Conservation (phyloP, 35 echinoderm and acorn worm species). For the Lytechinus variegatus region DNA sequence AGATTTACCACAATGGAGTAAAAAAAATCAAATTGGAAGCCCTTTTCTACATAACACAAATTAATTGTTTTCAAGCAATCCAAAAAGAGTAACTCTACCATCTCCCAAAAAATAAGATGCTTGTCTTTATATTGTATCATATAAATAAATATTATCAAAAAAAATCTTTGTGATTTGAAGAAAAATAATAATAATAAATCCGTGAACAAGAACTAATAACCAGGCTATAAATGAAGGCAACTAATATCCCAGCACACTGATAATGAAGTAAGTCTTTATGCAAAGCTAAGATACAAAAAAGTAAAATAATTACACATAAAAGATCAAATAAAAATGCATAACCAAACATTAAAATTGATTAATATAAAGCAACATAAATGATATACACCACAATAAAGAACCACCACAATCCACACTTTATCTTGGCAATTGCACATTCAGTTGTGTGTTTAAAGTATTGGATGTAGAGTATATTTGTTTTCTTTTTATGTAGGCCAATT, state of each 20-base stretch:
- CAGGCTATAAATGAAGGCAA: neutral
- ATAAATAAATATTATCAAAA: too few relatives aligned
- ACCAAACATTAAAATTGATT: neutral
- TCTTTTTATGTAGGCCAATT: neutral
- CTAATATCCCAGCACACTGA: neutral
- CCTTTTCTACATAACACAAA: too few relatives aligned
- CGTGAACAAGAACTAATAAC: neutral
- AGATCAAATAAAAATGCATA: neutral
- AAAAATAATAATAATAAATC: neutral
- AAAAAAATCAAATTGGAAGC: too few relatives aligned
- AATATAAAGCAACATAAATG: neutral
- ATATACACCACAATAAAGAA: neutral
- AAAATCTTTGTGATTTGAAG: too few relatives aligned
- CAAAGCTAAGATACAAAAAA: neutral
- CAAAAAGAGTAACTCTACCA: too few relatives aligned
- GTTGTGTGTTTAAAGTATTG: neutral
- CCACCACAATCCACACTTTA: neutral
- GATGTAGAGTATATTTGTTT: neutral
- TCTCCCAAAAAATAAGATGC: too few relatives aligned
- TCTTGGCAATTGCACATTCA: neutral
- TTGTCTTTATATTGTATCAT: too few relatives aligned
- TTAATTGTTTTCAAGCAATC: too few relatives aligned
- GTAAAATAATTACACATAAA: neutral
- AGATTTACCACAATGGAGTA: too few relatives aligned
- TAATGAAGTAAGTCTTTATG: neutral